Evolutionary conservation across 2,113 vertebrate genomes (phyloP).

Genomic region (Fulica atra): DNA sequence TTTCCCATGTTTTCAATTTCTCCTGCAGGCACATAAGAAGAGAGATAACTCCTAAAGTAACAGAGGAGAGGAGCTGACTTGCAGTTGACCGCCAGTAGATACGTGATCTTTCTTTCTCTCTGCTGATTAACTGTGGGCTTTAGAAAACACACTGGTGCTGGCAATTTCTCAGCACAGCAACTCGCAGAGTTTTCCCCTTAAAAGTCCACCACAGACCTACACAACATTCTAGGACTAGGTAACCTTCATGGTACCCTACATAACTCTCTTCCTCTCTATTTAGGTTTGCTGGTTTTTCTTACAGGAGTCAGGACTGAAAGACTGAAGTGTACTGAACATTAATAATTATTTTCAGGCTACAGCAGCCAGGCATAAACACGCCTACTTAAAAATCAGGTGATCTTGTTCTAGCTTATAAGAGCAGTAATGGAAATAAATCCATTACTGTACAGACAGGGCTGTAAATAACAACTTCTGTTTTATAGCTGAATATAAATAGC

Average conservation of each 20-base stretch:
- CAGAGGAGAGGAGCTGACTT: background rate
- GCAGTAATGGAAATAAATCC: background rate
- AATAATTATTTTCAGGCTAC: background rate
- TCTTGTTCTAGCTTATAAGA: background rate
- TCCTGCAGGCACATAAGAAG: background rate
- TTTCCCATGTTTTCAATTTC: background rate
- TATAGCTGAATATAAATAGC: slow-evolving; percentile 14
- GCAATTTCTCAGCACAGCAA: background rate
- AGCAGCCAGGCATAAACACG: background rate
- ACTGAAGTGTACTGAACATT: background rate
- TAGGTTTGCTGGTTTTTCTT: background rate
- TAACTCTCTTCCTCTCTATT: background rate
- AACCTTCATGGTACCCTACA: background rate
- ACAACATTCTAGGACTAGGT: background rate
- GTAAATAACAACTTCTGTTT: background rate
- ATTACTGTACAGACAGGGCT: background rate
- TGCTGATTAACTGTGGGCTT: background rate
- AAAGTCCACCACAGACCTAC: background rate
- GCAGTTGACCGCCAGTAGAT: background rate
- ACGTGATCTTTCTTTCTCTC: background rate
- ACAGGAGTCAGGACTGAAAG: background rate
- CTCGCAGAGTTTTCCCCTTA: background rate
- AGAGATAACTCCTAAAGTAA: background rate
- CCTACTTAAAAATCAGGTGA: background rate
- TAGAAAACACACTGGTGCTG: background rate